Evolutionary conservation across 2,113 vertebrate genomes (phyloP), one percentile per base, ranked within the genome.

Genomic region (Ploceus nigricollis): DNA sequence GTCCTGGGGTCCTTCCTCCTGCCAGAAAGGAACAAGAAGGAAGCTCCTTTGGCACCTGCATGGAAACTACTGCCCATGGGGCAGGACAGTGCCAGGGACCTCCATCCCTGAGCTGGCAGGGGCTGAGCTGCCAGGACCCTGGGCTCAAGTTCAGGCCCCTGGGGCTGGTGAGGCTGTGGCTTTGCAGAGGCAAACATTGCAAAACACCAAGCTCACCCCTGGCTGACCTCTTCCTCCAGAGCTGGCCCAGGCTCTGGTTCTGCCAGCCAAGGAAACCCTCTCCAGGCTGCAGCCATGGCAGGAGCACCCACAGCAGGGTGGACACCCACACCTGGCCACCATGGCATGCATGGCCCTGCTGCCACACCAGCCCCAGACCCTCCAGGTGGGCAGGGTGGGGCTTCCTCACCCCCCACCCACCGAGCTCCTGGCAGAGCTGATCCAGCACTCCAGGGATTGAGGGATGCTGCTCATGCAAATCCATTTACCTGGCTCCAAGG

Each of bases 401-500:
- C 19, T 64, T 44, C 39, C 72, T 44, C 58, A 42, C 18, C 17
- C 33, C 14, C 0, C 9, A 21, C 13, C 33, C 19, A 1, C 20
- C 0, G 0, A 75, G 56, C 65, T 84, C 70, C 53, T 14, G 18
- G 48, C 58, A 80, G 70, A 76, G 40, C 75, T 0, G 0, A 22
- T 22, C 48, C 76, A 40, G 60, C 0, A 0, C n/a, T n/a, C 17
- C 4, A 13, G 11, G 31, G 40, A 35, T 0, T 16, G 54, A 57
- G 45, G 45, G 45, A 45, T 31, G 82, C 51, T 68, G 28, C 50
- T 28, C 0, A 0, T n/a, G 17, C 1, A 2, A 16, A n/a, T 7
- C 28, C 72, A 48, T 63, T 39, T 87, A 99, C 98, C 98, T 97
- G 98, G 97, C 83, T 98, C 98, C 75, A 97, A 92, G n/a, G 98